A percentile compares a stretch with the other conserved stretches of the same genome.
Conservation (phyloP, 1,140 invertebrate genomes). For the Formica exsecta region DNA sequence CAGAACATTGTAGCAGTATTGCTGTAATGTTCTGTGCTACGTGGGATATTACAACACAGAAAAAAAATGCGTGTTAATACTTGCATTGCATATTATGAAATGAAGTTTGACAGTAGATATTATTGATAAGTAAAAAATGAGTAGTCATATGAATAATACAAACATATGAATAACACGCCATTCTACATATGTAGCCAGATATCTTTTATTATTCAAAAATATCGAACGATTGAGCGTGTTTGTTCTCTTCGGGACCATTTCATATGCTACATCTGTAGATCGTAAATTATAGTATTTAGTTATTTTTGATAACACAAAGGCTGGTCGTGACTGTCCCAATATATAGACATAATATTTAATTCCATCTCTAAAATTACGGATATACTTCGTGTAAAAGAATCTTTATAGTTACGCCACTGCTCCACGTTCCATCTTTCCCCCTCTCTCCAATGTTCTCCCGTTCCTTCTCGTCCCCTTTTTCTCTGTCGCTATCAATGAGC, state of each 20-base stretch:
- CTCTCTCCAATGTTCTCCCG: constrained; percentile 38
- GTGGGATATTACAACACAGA: too few species aligned
- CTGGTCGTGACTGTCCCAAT: neutral
- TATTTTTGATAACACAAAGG: neutral
- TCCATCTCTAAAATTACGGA: neutral
- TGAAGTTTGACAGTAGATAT: neutral
- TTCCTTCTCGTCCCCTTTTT: constrained; percentile 8
- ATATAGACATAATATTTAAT: neutral
- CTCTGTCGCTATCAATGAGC: constrained; percentile 40
- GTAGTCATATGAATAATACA: neutral
- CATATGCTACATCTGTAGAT: neutral
- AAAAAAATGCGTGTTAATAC: too few species aligned
- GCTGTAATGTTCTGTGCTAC: too few species aligned
- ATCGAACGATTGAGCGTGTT: neutral
- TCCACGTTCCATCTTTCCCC: constrained; percentile 15
- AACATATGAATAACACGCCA: neutral
- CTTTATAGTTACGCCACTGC: neutral
- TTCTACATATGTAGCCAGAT: neutral
- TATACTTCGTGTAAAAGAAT: too few species aligned
- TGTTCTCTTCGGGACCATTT: neutral
- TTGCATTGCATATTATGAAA: too few species aligned
- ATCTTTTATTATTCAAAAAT: neutral
- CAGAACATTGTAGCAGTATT: too few species aligned
- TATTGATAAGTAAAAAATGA: neutral
- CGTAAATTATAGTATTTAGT: neutral